These are phyloP conservation scores for Eulemur mongoz DNA, from an alignment of 2,797 vertebrate genomes.

Conservation along the genomic window DNA sequence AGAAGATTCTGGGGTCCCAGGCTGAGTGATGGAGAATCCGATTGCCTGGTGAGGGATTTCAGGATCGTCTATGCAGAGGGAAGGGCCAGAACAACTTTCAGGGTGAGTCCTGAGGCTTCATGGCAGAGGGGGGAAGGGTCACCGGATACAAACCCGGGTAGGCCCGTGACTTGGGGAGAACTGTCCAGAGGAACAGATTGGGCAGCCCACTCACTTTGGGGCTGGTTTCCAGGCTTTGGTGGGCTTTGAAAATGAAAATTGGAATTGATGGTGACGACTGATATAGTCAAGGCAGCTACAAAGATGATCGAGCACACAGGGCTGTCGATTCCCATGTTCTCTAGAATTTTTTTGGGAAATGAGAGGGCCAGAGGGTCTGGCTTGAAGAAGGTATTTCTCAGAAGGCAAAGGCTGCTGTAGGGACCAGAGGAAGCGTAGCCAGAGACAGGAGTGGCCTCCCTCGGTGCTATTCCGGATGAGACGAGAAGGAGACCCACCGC, in stretches of 20 bases:
- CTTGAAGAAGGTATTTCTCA: background rate
- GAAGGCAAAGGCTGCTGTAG: background rate
- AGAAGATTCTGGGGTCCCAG: background rate
- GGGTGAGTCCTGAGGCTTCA: background rate
- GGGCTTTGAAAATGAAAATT: background rate
- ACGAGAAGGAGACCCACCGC: background rate
- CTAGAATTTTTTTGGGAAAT: background rate
- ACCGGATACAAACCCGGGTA: background rate
- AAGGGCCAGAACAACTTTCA: background rate
- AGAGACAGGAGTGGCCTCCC: background rate
- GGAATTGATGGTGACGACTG: background rate
- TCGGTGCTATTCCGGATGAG: accelerated
- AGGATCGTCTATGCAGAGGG: too few species aligned
- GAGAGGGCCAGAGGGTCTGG: background rate
- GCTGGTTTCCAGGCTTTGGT: background rate
- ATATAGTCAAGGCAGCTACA: accelerated
- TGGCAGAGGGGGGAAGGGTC: background rate
- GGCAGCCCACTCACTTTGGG: background rate
- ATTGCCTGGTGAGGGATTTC: accelerated
- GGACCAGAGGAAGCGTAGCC: background rate
- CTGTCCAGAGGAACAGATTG: accelerated
- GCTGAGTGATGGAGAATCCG: background rate
- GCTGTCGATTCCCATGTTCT: accelerated
- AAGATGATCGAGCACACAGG: accelerated
- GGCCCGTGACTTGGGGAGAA: too few species aligned